These are phyloP conservation scores for Dilophus febrilis DNA, from an alignment of 2,888 invertebrate species.

Conservation along the genomic window DNA sequence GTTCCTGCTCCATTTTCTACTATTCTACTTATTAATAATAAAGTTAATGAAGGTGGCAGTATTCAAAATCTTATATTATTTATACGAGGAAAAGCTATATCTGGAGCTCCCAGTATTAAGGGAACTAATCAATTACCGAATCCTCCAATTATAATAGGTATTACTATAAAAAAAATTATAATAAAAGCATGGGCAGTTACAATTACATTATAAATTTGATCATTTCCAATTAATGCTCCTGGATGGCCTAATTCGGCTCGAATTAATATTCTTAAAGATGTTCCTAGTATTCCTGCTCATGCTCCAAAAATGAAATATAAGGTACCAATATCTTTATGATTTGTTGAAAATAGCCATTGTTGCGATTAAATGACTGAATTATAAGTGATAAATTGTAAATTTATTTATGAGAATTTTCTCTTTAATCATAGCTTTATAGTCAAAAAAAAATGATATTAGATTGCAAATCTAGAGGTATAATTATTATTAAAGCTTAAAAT, in stretches of 20 bases:
- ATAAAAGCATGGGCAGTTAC: slow-evolving; percentile 65
- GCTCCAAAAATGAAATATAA: slow-evolving; percentile 50
- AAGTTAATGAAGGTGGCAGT: slow-evolving; percentile 44
- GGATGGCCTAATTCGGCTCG: slow-evolving; percentile 55
- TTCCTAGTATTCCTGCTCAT: slow-evolving; percentile 52
- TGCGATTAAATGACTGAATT: slow-evolving; percentile 36
- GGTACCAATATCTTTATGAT: slow-evolving; percentile 63
- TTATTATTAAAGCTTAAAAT: no score
- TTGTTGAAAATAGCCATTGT: slow-evolving; percentile 52
- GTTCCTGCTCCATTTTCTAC: slow-evolving; percentile 56
- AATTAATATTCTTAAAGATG: slow-evolving; percentile 51
- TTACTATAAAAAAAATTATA: slow-evolving; percentile 67
- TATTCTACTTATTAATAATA: slow-evolving; percentile 44
- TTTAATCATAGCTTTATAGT: background rate
- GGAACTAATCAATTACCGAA: slow-evolving; percentile 72
- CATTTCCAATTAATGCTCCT: slow-evolving; percentile 48
- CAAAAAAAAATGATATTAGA: background rate
- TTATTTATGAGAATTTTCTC: slow-evolving; percentile 23
- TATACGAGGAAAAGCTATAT: slow-evolving; percentile 69
- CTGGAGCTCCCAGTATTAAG: slow-evolving; percentile 56
- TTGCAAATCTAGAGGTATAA: background rate
- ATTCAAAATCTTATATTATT: slow-evolving; percentile 76
- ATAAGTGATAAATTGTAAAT: slow-evolving; percentile 43
- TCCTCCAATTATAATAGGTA: slow-evolving; percentile 60
- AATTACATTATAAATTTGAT: slow-evolving; percentile 63